These are phyloP conservation scores for Caenorhabditis sinica DNA, from an alignment of 2,888 invertebrate genomes.

Conservation along the genomic window DNA sequence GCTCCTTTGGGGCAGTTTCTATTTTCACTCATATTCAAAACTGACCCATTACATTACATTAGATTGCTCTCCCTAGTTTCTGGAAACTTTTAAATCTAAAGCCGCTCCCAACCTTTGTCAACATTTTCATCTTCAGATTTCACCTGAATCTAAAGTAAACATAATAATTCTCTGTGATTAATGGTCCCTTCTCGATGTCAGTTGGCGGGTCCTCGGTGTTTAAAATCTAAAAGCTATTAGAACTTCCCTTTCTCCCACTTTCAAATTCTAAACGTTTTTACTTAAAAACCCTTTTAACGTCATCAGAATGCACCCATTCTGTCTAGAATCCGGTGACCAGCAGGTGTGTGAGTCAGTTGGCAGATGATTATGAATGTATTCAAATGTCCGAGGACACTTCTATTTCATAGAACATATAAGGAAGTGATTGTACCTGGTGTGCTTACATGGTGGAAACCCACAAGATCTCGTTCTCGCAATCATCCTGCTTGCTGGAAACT, in stretches of 20 bases:
- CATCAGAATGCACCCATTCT: neutral
- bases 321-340: neutral
- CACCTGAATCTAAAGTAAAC: constrained; percentile 32
- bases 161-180: constrained; percentile 31
- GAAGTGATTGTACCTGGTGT: neutral
- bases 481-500: too few species aligned
- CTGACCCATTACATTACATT: too few species aligned
- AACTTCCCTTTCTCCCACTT: too few species aligned
- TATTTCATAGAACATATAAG: constrained; percentile 17
- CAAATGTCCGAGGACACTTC: neutral
- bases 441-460: too few species aligned
- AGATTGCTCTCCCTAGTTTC: too few species aligned
- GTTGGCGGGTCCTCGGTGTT: neutral
- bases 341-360: neutral
- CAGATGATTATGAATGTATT: constrained; percentile 19
- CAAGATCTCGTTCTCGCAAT: too few species aligned
- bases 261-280: too few species aligned
- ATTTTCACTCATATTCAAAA: too few species aligned
- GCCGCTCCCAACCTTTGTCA: neutral
- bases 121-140: neutral
- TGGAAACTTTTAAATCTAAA: neutral
- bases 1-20: too few species aligned
- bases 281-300: neutral
- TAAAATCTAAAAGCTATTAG: too few species aligned
- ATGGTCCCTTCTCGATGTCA: neutral